Conservation (phyloP, 2,797 vertebrate species). For the Spinus pinus region DNA sequence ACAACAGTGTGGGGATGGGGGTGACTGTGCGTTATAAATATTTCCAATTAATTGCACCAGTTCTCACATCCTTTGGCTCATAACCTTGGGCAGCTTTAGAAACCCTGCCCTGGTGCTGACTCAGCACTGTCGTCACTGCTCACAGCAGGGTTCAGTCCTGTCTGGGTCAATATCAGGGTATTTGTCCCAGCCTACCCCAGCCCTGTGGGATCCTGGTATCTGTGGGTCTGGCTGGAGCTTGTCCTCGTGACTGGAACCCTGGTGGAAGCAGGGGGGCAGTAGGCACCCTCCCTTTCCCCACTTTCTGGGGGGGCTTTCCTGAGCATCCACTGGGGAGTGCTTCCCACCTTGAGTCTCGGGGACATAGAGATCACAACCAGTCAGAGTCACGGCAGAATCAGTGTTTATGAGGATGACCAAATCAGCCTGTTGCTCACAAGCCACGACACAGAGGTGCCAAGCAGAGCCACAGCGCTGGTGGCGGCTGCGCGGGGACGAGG, state of each 20-base stretch:
- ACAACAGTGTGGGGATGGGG: too few species aligned
- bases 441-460: constrained; percentile 8
- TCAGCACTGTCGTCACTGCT: accelerated
- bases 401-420: constrained; percentile 21
- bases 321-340: accelerated
- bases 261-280: not conserved
- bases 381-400: not conserved
- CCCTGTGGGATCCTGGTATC: too few species aligned
- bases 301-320: not conserved
- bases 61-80: not conserved
- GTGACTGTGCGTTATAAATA: not conserved
- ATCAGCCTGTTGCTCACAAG: not conserved
- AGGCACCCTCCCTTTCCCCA: not conserved
- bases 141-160: not conserved
- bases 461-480: not conserved
- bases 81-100: not conserved
- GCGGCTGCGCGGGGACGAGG: accelerated
- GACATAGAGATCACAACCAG: not conserved
- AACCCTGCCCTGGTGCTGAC: not conserved
- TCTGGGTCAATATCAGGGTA: too few species aligned
- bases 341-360: not conserved
- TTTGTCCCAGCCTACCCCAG: not conserved
- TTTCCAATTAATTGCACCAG: not conserved
- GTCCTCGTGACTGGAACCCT: accelerated
- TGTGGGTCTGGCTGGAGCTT: not conserved